A percentile compares a stretch with the other conserved stretches of the same genome.
phyloP scores from a whole-genome alignment of 2,888 invertebrate genomes.

The Apodemia mormo region DNA sequence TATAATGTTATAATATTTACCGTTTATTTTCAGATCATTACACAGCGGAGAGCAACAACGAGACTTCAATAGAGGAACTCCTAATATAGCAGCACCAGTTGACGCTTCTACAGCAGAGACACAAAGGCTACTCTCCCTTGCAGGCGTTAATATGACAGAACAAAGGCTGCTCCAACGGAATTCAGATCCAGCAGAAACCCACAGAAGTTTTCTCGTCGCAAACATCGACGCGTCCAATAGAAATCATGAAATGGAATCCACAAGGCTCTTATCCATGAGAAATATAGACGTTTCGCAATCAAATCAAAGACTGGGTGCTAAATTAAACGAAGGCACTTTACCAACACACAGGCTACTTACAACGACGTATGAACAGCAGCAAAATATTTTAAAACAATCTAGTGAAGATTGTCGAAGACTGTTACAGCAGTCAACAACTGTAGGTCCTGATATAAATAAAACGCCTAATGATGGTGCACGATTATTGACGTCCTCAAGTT shows the following conservation, averaged over 20 bases:
- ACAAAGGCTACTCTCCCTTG: conserved; percentile 73
- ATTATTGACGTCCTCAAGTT: conserved; percentile 82
- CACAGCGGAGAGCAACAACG: conserved; percentile 69
- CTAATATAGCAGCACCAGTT: conserved; percentile 57
- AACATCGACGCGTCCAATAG: conserved; percentile 58
- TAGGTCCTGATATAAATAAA: conserved; percentile 67
- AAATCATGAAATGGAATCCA: conserved; percentile 68
- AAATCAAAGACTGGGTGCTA: conserved; percentile 69
- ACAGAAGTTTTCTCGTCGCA: conserved; percentile 75
- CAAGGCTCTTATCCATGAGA: conserved; percentile 70
- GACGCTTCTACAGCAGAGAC: conserved; percentile 74
- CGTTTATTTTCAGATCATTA: conserved; percentile 62
- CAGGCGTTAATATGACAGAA: conserved; percentile 79
- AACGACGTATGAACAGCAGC: conserved; percentile 81
- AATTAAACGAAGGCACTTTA: conserved; percentile 56
- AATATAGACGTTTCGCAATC: conserved; percentile 74
- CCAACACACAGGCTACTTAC: conserved; percentile 74
- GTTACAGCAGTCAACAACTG: conserved; percentile 82
- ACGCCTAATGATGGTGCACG: conserved; percentile 61
- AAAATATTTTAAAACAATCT: conserved; percentile 83
- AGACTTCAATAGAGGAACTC: conserved; percentile 63
- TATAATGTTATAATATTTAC: no score
- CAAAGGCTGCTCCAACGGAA: conserved; percentile 78
- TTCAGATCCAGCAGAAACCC: conserved; percentile 74
- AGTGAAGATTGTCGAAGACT: conserved; percentile 86